Base-by-base conservation (phyloP, 2,113 vertebrate genomes). In the Brachirus orientalis region DNA sequence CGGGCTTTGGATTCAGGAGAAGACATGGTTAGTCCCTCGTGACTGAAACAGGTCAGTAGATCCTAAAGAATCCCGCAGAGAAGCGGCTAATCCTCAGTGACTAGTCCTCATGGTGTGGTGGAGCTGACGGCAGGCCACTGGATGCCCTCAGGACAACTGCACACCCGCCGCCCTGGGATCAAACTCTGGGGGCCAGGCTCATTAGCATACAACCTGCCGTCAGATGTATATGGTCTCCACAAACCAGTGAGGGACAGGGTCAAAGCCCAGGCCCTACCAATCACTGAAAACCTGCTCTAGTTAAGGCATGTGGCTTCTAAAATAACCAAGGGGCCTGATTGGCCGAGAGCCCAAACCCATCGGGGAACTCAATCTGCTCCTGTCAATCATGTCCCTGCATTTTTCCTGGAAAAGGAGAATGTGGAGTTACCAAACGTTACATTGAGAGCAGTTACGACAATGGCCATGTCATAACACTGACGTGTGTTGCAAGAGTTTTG, bases 251-350 rank as follows among this genome's bases (percentile, higher is more conserved):
- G 69, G 51, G 13, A 40, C 78, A 43, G 14, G 63, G 89, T 89
- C 89, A 89, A 88, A 86, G 47, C 94, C 92, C 89, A 80, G 78
- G 14, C 77, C 68, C 88, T 92, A 91, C 94, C 94, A 95, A 94
- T 94, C 89, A 89, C 88, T 72, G 86, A 81, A 86, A 62, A 86
- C 88, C 88, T 79, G 87, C 80, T 86, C 94, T 96, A 92, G 91
- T 96, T 94, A 97, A 96, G 95, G 94, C 87, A 94, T 94, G 90
- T 69, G 85, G 76, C 89, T 94, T 96, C 93, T 92, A 98, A 98
- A 98, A 98, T 97, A 97, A 95, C 87, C 63, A 67, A 77, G 76
- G 43, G 58, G 70, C 72, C 78, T 82, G 92, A 97, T 93, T 97
- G 95, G 95, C 92, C 63, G 71, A 91, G 69, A 87, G 89, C 92